phyloP scores from a whole-genome alignment of 2,113 vertebrate species.

The Cyprinodon brontotheroides region DNA sequence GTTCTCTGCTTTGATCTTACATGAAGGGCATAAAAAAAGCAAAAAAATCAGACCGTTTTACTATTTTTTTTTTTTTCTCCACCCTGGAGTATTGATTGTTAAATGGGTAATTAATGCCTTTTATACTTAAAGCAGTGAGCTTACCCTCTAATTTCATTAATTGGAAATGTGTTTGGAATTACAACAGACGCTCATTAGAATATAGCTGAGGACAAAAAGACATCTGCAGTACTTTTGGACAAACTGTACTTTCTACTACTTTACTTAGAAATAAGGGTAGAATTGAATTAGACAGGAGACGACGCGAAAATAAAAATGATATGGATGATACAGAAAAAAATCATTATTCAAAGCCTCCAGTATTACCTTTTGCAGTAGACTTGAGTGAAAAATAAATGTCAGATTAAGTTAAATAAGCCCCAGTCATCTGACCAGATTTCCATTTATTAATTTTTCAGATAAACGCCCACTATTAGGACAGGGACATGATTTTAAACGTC shows the following conservation, averaged over 20 bases:
- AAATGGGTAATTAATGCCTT: neutral
- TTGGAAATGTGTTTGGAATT: neutral
- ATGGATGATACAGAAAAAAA: neutral
- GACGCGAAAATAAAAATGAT: neutral
- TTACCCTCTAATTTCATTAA: neutral
- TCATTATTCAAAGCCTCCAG: neutral
- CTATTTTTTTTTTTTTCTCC: neutral
- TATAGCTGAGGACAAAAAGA: neutral
- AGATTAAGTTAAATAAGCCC: too few relatives aligned
- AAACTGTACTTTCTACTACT: neutral
- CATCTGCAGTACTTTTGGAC: neutral
- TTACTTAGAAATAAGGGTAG: neutral
- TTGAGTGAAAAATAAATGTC: too few relatives aligned
- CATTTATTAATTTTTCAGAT: conserved; percentile 1
- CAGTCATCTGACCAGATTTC: neutral
- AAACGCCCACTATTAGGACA: neutral
- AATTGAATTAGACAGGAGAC: too few relatives aligned
- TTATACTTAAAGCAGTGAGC: neutral
- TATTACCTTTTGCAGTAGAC: neutral
- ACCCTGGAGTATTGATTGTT: neutral
- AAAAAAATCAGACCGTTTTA: neutral
- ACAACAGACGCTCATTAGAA: neutral
- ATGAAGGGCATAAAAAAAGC: neutral
- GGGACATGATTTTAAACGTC: neutral
- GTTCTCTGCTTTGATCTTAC: neutral